These are phyloP conservation scores for Mycteria americana DNA, from an alignment of 2,797 vertebrate genomes.

Conservation along the genomic window DNA sequence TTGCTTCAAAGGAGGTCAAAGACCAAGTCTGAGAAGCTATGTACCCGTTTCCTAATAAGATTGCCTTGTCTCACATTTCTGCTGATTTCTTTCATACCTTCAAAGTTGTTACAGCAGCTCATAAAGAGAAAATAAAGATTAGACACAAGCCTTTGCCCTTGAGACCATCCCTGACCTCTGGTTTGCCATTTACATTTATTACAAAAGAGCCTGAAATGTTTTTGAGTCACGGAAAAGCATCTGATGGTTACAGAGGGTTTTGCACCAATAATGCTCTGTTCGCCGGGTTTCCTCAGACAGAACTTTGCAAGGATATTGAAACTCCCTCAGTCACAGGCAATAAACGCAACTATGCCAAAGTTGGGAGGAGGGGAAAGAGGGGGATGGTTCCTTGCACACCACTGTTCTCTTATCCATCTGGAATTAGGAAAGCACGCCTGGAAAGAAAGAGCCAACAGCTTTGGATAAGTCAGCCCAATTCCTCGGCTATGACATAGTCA, in stretches of 20 bases:
- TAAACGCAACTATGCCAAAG: constrained; percentile 63
- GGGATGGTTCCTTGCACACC: constrained; percentile 41
- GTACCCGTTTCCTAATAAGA: constrained; percentile 46
- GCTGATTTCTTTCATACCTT: constrained; percentile 60
- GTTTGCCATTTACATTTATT: constrained; percentile 65
- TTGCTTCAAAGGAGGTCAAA: constrained; percentile 37
- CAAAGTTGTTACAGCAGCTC: constrained; percentile 46
- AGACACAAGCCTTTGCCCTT: constrained; percentile 53
- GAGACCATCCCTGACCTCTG: constrained; percentile 64
- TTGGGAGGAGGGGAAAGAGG: constrained; percentile 35
- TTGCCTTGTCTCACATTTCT: constrained; percentile 50
- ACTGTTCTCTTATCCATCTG: constrained; percentile 61
- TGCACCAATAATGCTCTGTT: constrained; percentile 5
- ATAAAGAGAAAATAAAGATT: constrained; percentile 66
- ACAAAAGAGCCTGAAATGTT: constrained; percentile 55
- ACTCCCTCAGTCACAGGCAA: constrained; percentile 58
- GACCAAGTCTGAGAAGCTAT: constrained; percentile 32
- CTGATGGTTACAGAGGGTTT: constrained; percentile 52
- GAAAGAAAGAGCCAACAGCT: constrained; percentile 46
- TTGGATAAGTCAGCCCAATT: constrained; percentile 54
- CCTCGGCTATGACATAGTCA: constrained; percentile 37
- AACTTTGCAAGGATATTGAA: constrained; percentile 54
- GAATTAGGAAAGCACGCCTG: constrained; percentile 64
- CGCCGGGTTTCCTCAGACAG: neutral
- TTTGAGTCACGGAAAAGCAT: constrained; percentile 42